Evolutionary conservation across 2,113 vertebrate genomes (phyloP).

Genomic region (Cyanoramphus novaezelandiae): DNA sequence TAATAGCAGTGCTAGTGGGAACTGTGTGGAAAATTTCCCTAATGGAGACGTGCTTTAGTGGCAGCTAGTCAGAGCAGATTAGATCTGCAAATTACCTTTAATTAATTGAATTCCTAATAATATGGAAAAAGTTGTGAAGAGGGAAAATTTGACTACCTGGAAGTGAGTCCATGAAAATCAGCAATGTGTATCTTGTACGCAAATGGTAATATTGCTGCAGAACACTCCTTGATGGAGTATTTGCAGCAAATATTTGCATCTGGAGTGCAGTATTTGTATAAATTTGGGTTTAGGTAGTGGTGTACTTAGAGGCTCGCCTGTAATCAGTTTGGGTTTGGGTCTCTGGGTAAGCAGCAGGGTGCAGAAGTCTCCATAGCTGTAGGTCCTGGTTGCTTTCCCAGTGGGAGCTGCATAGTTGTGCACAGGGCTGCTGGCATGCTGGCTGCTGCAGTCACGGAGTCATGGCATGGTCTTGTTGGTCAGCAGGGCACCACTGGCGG

Average conservation of each 20-base stretch:
- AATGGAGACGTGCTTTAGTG: background rate
- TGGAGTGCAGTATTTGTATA: background rate
- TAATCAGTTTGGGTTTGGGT: background rate
- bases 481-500: accelerated
- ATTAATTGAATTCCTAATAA: background rate
- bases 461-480: accelerated
- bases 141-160: background rate
- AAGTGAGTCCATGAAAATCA: background rate
- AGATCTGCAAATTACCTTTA: slow-evolving; percentile 22
- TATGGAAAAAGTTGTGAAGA: background rate
- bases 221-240: background rate
- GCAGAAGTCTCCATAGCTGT: background rate
- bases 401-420: background rate
- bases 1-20: background rate
- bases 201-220: background rate
- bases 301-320: background rate
- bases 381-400: background rate
- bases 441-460: background rate
- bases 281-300: background rate
- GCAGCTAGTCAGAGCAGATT: background rate
- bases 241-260: background rate
- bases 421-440: background rate
- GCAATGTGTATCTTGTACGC: background rate
- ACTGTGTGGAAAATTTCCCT: background rate
- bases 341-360: background rate